Conservation (phyloP, 2,888 invertebrate genomes). For the Cistogaster globosa region DNA sequence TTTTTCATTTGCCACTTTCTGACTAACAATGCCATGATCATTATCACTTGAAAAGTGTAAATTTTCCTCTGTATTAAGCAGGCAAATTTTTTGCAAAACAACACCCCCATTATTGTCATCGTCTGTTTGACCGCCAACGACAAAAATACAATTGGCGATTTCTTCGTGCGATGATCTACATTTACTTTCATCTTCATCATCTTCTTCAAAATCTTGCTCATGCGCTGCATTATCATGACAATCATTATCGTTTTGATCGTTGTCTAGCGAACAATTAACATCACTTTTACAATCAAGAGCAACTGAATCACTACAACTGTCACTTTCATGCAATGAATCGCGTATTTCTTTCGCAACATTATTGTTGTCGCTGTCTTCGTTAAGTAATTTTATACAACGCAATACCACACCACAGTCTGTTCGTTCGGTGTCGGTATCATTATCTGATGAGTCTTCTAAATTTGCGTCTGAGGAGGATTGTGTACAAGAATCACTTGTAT, state of each 20-base stretch:
- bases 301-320: conserved; percentile 70
- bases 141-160: conserved; percentile 80
- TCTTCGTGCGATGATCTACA: conserved; percentile 75
- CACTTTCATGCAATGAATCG: conserved; percentile 68
- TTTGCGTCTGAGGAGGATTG: conserved; percentile 85
- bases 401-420: conserved; percentile 83
- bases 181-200: conserved; percentile 77
- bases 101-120: conserved; percentile 76
- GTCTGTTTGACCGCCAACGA: conserved; percentile 79
- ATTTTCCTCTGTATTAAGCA: conserved; percentile 73
- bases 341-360: conserved; percentile 53
- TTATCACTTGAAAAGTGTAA: conserved; percentile 46
- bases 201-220: conserved; percentile 60
- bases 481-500: conserved; percentile 86
- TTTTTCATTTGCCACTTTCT: conserved; percentile 74
- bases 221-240: conserved; percentile 11
- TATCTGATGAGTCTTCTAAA: conserved; percentile 86
- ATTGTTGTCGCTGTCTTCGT: conserved; percentile 67
- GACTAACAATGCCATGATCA: conserved; percentile 73
- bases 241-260: conserved; percentile 33
- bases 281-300: conserved; percentile 64
- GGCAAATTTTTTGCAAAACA: conserved; percentile 78
- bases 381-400: conserved; percentile 79
- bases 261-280: conserved; percentile 34
- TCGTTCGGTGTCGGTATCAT: conserved; percentile 85